Conservation (phyloP, 1,140 invertebrate species). For the Aradophagus sp. region DNA sequence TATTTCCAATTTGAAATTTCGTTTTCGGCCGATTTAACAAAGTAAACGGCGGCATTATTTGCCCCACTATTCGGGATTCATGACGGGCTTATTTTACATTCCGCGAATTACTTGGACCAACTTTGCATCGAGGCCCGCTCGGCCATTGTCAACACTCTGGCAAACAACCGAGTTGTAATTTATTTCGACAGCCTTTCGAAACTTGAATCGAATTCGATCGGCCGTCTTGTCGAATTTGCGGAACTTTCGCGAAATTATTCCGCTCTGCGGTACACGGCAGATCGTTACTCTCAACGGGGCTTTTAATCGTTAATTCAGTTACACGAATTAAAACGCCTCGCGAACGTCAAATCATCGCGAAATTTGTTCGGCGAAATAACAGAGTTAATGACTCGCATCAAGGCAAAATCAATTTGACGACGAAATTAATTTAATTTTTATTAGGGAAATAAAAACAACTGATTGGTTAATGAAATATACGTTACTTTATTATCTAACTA, state of each 20-base stretch:
- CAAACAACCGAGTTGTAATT: slow-evolving; percentile 39
- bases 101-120: slow-evolving; percentile 35
- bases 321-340: slow-evolving; percentile 7
- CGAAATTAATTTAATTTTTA: too few relatives aligned
- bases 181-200: slow-evolving; percentile 43
- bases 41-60: slow-evolving; percentile 29
- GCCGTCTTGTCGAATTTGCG: slow-evolving; percentile 29
- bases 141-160: slow-evolving; percentile 22
- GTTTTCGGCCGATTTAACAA: too few relatives aligned
- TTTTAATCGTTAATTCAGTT: slow-evolving; percentile 31
- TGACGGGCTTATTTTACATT: slow-evolving; percentile 36
- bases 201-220: slow-evolving; percentile 26
- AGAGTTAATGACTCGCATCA: too few relatives aligned
- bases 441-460: too few relatives aligned
- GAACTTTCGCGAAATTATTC: slow-evolving; percentile 37
- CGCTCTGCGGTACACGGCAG: slow-evolving; percentile 14
- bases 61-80: slow-evolving; percentile 17
- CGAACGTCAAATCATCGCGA: not conserved
- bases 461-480: too few relatives aligned
- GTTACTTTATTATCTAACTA: too few relatives aligned
- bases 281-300: slow-evolving; percentile 5
- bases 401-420: too few relatives aligned
- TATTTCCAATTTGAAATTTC: too few relatives aligned
- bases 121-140: slow-evolving; percentile 14
- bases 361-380: too few relatives aligned